phyloP scores from a whole-genome alignment of 2,797 vertebrate genomes.

The Capromys pilorides region DNA sequence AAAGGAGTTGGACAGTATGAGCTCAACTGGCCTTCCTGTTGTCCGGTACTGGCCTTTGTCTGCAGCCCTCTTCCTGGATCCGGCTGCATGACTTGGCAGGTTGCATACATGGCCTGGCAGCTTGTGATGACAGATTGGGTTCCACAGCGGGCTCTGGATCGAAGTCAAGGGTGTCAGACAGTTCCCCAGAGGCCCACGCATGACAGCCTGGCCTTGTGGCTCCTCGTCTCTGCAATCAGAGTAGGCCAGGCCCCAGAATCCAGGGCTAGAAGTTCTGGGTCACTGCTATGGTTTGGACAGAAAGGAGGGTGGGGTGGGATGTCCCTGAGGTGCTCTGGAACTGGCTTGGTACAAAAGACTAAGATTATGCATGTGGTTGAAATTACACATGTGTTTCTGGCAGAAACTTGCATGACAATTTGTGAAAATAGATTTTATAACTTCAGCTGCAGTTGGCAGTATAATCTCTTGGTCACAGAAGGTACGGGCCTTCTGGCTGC shows the following conservation, averaged over 20 bases:
- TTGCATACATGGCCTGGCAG: not conserved
- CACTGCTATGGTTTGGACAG: conserved; percentile 43
- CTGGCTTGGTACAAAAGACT: conserved; percentile 55
- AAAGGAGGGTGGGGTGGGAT: not conserved
- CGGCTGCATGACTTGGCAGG: not conserved
- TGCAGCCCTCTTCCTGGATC: conserved; percentile 13
- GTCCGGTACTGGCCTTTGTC: not conserved
- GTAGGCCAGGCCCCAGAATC: not conserved
- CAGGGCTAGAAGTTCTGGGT: not conserved
- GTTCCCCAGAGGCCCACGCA: not conserved
- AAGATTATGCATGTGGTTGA: conserved; percentile 26
- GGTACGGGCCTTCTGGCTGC: not conserved
- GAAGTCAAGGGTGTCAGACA: not conserved
- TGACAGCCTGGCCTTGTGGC: conserved; percentile 12
- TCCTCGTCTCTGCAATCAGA: not conserved
- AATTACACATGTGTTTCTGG: conserved; percentile 20
- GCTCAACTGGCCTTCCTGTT: not conserved
- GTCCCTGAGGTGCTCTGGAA: not conserved
- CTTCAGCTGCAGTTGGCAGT: not conserved
- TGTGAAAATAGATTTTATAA: conserved; percentile 51
- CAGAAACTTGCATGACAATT: not conserved
- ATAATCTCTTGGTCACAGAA: not conserved
- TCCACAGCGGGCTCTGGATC: conserved; percentile 37
- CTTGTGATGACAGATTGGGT: not conserved
- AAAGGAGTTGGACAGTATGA: not conserved